A percentile compares a stretch with the other conserved stretches of the same genome.
Conservation (phyloP, 2,888 invertebrate species). For the Hoplodrina blanda region DNA sequence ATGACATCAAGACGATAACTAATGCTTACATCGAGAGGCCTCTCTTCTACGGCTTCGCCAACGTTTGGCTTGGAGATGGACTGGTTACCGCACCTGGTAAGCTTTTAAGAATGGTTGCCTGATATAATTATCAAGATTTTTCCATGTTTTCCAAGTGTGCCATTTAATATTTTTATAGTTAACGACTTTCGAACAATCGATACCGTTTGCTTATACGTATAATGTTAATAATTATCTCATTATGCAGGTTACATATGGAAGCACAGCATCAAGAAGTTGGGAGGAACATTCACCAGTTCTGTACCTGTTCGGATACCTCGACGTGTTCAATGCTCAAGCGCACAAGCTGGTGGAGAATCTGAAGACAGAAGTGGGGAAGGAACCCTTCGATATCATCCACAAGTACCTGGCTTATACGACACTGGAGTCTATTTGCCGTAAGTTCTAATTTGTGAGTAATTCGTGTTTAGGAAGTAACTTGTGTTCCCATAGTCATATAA, state of each 20-base stretch:
- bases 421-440: constrained; percentile 81
- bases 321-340: constrained; percentile 77
- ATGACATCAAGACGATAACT: constrained; percentile 75
- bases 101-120: constrained; percentile 2
- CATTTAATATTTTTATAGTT: too few relatives aligned
- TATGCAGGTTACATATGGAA: constrained; percentile 77
- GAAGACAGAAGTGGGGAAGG: constrained; percentile 65
- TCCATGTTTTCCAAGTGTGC: too few relatives aligned
- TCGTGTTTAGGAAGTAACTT: too few relatives aligned
- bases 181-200: too few relatives aligned
- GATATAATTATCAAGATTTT: too few relatives aligned
- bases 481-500: too few relatives aligned
- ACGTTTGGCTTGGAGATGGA: constrained; percentile 79
- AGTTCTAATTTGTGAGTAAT: constrained; percentile 52
- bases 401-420: constrained; percentile 73
- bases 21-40: constrained; percentile 78
- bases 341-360: constrained; percentile 67
- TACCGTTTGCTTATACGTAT: too few relatives aligned
- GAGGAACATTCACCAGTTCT: constrained; percentile 72
- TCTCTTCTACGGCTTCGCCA: constrained; percentile 76
- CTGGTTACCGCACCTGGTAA: constrained; percentile 80
- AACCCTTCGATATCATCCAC: constrained; percentile 74
- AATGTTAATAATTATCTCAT: neutral
- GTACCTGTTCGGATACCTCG: constrained; percentile 77
- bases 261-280: constrained; percentile 77